Evolutionary conservation across 2,888 invertebrate species (phyloP).

Genomic region (Ochropleura leucogaster): DNA sequence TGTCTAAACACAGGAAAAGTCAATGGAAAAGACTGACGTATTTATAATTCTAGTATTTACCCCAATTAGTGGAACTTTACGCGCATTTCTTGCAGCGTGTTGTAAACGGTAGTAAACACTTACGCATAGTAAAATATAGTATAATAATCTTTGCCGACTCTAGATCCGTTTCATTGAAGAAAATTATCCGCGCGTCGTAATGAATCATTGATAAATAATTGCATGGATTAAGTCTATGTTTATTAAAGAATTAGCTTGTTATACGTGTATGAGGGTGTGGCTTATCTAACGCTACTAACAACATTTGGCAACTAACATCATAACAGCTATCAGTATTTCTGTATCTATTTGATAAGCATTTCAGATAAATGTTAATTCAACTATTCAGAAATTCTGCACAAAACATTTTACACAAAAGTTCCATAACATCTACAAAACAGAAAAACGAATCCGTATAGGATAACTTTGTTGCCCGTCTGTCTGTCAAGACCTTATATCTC

Average conservation of each 20-base stretch:
- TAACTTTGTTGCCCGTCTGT: too few species aligned
- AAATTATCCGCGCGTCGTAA: slow-evolving; percentile 40
- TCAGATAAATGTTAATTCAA: neutral
- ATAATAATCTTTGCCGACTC: slow-evolving; percentile 31
- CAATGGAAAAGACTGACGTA: slow-evolving; percentile 41
- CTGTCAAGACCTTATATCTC: too few species aligned
- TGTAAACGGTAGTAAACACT: slow-evolving; percentile 50
- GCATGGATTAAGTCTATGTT: slow-evolving; percentile 47
- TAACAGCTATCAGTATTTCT: neutral
- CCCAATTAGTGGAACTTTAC: slow-evolving; percentile 32
- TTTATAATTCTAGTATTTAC: slow-evolving; percentile 36
- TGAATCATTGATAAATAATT: slow-evolving; percentile 59
- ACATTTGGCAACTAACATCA: neutral
- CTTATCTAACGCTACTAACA: neutral
- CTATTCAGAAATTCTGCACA: neutral
- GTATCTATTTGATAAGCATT: neutral
- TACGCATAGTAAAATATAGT: slow-evolving; percentile 53
- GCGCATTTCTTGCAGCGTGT: slow-evolving; percentile 26
- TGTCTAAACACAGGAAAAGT: slow-evolving; percentile 37
- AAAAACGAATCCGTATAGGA: too few species aligned
- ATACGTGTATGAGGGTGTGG: neutral
- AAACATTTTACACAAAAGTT: neutral
- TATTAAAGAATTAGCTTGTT: slow-evolving; percentile 31
- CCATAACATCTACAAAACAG: too few species aligned
- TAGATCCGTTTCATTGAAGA: slow-evolving; percentile 54